Base-by-base conservation (phyloP, 2,113 vertebrate genomes). In the Tichodroma muraria region DNA sequence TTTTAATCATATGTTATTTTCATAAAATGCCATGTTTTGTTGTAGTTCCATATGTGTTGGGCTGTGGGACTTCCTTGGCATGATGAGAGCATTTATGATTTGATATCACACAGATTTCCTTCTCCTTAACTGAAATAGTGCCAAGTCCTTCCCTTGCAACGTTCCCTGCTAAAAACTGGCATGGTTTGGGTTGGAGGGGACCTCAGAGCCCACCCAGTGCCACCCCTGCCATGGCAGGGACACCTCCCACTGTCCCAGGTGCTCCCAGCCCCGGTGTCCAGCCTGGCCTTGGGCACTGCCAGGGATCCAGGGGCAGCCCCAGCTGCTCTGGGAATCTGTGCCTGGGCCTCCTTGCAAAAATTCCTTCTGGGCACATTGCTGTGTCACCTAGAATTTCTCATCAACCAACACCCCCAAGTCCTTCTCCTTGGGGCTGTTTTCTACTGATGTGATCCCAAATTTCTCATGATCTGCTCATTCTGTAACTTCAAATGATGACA, bases 161-260 rank as follows among this genome's bases (percentile, higher is more conserved):
- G 21, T 8, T 91, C 37, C 35, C 4, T 24, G 53, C 25, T 60
- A 37, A 44, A 5, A 7, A 6, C 21, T 25, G 42, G 47, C 17
- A 6, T 37, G 22, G 6, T 25, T 54, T 80, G 31, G 11, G 8
- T 21, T 21, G 54, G 35, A 28, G 14, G 6, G 31, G 54, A 49
- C 19, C 5, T 1, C 0, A 37, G 54, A 61, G 0, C 4, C 6
- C 35, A 0, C 0, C 13, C 27, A 31, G 13, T 2, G 9, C 44
- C 22, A 13, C 6, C 30, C 25, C n/a, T 6, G 66, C 45, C 15
- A 12, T 17, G 21, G 15, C 68, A 85, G 81, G 81, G 75, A 80
- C 60, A 28, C 35, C 47, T 91, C 0, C 60, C 60, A 20, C 75
- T 33, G 24, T 8, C 40, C 66, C 60, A 72, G 65, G 13, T 37